These are phyloP conservation scores for Zaprionus tsacasi DNA, from an alignment of 1,140 invertebrate genomes.

Conservation along the genomic window DNA sequence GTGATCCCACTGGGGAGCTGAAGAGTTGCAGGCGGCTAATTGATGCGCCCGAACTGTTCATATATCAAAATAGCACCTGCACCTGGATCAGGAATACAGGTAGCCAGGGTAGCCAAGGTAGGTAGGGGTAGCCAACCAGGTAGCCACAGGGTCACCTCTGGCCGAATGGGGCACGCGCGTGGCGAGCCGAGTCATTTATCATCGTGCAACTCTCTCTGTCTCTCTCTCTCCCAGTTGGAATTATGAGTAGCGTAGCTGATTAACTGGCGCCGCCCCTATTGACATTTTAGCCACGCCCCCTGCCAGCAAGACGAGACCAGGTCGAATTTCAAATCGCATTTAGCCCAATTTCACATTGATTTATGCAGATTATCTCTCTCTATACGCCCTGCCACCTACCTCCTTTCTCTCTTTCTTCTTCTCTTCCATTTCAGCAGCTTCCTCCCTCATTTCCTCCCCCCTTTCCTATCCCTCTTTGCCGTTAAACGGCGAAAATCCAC, in stretches of 20 bases:
- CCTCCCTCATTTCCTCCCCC: not conserved
- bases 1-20: constrained; percentile 3
- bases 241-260: constrained; percentile 6
- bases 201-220: constrained; percentile 44
- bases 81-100: constrained; percentile 65
- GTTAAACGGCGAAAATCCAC: constrained; percentile 54
- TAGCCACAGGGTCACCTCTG: constrained; percentile 1
- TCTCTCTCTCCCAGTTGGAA: not conserved
- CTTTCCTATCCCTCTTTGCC: not conserved
- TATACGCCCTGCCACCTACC: not conserved
- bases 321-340: not conserved
- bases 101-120: constrained; percentile 42
- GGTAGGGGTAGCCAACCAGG: constrained; percentile 1
- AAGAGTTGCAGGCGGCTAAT: constrained; percentile 47
- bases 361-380: constrained; percentile 29
- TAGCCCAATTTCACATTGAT: constrained; percentile 14
- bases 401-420: not conserved
- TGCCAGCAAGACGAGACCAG: constrained; percentile 42
- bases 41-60: constrained; percentile 57
- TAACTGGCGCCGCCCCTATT: constrained; percentile 46
- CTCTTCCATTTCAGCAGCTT: no score
- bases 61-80: constrained; percentile 80
- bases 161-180: constrained; percentile 57
- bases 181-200: constrained; percentile 57
- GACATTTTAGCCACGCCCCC: constrained; percentile 74